Evolutionary conservation across 1,140 invertebrate genomes (phyloP).

Genomic region (Cephus cinctus): DNA sequence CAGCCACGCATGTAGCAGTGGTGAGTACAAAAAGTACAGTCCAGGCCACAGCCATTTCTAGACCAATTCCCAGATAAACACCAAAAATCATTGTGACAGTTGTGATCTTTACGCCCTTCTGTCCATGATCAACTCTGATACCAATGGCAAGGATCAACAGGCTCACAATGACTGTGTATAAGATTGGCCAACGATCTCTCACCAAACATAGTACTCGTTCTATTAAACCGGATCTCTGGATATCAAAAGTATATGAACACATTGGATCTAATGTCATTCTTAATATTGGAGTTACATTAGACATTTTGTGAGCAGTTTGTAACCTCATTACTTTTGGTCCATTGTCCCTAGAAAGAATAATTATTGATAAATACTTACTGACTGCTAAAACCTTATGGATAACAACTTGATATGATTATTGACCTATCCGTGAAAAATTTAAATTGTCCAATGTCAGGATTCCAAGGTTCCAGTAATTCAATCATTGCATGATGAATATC

Average conservation of each 20-base stretch:
- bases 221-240: conserved; percentile 32
- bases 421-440: conserved; percentile 61
- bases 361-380: conserved; percentile 15
- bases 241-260: conserved; percentile 58
- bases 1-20: conserved; percentile 47
- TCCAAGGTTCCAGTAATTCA: conserved; percentile 66
- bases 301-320: conserved; percentile 52
- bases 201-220: conserved; percentile 41
- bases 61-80: conserved; percentile 22
- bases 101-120: conserved; percentile 17
- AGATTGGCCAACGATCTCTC: conserved; percentile 44
- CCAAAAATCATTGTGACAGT: conserved; percentile 29
- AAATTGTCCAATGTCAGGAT: conserved; percentile 60
- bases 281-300: conserved; percentile 44
- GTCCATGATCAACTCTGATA: conserved; percentile 34
- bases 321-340: conserved; percentile 52
- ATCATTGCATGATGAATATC: conserved; percentile 59
- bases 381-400: too few relatives aligned
- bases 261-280: conserved; percentile 60
- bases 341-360: conserved; percentile 48
- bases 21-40: conserved; percentile 54
- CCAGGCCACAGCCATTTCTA: conserved; percentile 50
- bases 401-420: too few relatives aligned
- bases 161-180: conserved; percentile 42
- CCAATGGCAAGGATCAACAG: conserved; percentile 41